Percentiles rank a stretch among this genome's conserved stretches.
Evolutionary conservation across 1,140 invertebrate genomes (phyloP).

Genomic region (Cecropterus lyciades): DNA sequence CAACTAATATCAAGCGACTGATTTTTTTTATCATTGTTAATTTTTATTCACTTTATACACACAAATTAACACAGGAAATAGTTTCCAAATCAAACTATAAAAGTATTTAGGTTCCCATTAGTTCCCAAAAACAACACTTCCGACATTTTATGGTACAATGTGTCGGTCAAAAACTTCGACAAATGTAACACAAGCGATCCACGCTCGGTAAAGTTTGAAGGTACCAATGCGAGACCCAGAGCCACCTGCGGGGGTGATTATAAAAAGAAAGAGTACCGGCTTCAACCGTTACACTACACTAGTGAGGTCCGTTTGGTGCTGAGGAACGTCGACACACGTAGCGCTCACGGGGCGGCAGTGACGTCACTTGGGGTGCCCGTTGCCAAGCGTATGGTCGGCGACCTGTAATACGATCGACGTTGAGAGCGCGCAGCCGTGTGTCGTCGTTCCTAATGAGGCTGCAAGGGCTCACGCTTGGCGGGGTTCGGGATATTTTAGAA

Average conservation of each 20-base stretch:
- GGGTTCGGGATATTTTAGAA: conserved; percentile 13
- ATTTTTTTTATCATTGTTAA: no score
- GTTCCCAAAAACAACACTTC: no score
- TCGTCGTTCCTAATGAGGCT: conserved; percentile 80
- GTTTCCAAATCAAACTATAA: no score
- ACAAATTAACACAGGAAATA: no score
- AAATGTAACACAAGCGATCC: no score
- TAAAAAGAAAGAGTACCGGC: conserved; percentile 52
- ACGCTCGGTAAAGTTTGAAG: no score
- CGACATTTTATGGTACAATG: no score
- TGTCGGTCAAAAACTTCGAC: no score
- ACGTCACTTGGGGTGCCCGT: conserved; percentile 73
- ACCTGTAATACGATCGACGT: conserved; percentile 76
- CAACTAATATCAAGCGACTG: no score
- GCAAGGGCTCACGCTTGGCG: conserved; percentile 49
- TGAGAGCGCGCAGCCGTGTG: conserved; percentile 76
- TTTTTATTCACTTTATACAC: no score
- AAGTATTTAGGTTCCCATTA: no score
- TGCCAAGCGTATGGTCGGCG: conserved; percentile 65
- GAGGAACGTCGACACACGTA: conserved; percentile 81
- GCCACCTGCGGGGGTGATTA: conserved; percentile 26
- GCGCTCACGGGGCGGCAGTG: conserved; percentile 54
- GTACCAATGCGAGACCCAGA: no score
- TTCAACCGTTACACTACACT: conserved; percentile 69
- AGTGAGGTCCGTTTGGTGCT: conserved; percentile 78